These are phyloP conservation scores for Osmoderma eremita DNA, from an alignment of 2,888 invertebrate species.

Conservation along the genomic window DNA sequence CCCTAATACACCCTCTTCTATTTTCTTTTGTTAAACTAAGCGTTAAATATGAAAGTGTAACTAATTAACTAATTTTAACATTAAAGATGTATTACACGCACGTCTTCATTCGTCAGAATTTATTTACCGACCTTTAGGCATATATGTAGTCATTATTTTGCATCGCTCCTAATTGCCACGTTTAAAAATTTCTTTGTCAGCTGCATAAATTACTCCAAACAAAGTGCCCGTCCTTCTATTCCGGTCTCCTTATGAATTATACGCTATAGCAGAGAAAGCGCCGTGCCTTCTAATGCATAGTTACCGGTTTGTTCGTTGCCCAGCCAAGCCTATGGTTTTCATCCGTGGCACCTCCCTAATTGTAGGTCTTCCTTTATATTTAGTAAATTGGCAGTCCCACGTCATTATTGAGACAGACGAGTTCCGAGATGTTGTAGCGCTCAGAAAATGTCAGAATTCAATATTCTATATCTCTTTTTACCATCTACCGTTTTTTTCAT, in stretches of 20 bases:
- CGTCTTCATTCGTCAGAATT: no score
- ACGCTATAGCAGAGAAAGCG: constrained; percentile 5
- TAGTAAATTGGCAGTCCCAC: constrained; percentile 30
- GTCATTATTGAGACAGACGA: constrained; percentile 21
- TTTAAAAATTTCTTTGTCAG: constrained; percentile 22
- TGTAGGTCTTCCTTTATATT: constrained; percentile 34
- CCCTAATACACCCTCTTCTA: no score
- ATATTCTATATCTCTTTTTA: no score
- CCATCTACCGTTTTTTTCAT: no score
- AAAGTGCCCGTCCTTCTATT: constrained; percentile 22
- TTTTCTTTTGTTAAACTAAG: no score
- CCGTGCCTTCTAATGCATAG: constrained; percentile 26
- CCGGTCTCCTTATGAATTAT: constrained; percentile 28
- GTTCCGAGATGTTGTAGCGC: constrained; percentile 8
- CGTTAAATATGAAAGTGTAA: no score
- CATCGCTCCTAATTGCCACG: no score
- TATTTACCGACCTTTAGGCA: no score
- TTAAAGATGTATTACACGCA: no score
- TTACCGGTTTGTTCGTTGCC: constrained; percentile 9
- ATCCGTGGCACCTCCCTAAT: constrained; percentile 36
- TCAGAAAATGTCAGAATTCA: no score
- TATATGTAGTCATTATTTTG: no score
- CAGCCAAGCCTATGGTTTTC: constrained; percentile 33
- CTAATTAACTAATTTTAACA: no score
- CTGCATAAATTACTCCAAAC: constrained; percentile 34